phyloP scores from a whole-genome alignment of 2,797 vertebrate species.

The Sebastes wilsoni region DNA sequence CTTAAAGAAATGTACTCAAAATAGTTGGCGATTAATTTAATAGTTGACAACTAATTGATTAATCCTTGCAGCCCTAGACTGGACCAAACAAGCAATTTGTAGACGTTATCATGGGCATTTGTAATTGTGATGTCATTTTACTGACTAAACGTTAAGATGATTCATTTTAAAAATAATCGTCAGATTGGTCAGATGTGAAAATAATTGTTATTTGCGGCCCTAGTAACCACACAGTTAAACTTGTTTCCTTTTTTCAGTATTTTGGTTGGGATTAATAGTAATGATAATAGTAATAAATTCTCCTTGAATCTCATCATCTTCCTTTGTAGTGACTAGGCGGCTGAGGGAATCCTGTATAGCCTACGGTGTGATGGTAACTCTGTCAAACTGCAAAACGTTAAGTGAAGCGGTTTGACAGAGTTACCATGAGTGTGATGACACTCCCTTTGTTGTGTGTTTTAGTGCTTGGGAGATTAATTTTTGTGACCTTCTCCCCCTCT shows the following conservation, averaged over 20 bases:
- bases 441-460: slow-evolving; percentile 32
- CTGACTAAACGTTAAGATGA: not conserved
- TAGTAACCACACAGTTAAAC: not conserved
- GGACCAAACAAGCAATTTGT: not conserved
- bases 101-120: not conserved
- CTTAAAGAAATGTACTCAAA: too few species aligned
- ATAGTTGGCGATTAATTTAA: too few species aligned
- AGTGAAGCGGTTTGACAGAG: slow-evolving; percentile 12
- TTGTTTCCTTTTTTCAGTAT: not conserved
- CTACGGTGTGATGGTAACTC: slow-evolving; percentile 16
- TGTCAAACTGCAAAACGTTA: slow-evolving; percentile 32
- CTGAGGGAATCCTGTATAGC: not conserved
- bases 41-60: too few species aligned
- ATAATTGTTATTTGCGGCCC: not conserved
- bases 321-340: not conserved
- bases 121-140: not conserved
- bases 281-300: not conserved
- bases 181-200: not conserved
- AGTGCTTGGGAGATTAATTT: slow-evolving; percentile 31
- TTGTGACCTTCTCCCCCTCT: slow-evolving; percentile 47
- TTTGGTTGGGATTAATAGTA: not conserved
- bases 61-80: too few species aligned
- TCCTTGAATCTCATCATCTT: not conserved
- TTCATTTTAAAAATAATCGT: not conserved
- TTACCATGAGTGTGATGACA: slow-evolving; percentile 14